Percentiles rank a stretch among this genome's conserved stretches.
Evolutionary conservation across 2,888 invertebrate genomes (phyloP).

Genomic region (Celastrina argiolus): DNA sequence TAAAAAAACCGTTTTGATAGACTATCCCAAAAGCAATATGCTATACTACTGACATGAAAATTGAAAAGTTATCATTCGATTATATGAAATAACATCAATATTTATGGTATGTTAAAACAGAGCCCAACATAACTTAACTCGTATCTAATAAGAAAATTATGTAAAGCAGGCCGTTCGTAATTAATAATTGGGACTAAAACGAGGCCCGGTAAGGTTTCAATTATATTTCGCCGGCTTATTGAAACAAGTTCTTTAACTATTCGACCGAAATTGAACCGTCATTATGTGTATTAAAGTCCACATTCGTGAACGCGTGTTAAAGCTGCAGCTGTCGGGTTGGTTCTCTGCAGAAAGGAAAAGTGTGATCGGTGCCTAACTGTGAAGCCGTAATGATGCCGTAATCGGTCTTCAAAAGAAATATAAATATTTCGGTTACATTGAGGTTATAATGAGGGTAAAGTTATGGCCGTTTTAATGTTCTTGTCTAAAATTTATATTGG

Average conservation of each 20-base stretch:
- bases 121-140: slow-evolving; percentile 62
- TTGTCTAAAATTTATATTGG: slow-evolving; percentile 19
- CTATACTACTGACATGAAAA: slow-evolving; percentile 46
- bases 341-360: slow-evolving; percentile 4
- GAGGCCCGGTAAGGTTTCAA: slow-evolving; percentile 34
- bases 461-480: slow-evolving; percentile 34
- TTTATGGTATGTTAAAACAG: slow-evolving; percentile 73
- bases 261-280: neutral
- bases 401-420: slow-evolving; percentile 33
- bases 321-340: neutral
- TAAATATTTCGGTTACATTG: slow-evolving; percentile 25
- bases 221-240: neutral
- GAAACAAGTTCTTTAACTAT: neutral
- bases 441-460: slow-evolving; percentile 35
- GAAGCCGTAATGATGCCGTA: slow-evolving; percentile 28
- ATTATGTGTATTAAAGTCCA: neutral
- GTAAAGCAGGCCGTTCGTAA: slow-evolving; percentile 67
- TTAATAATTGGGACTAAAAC: slow-evolving; percentile 66
- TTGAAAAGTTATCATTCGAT: slow-evolving; percentile 58
- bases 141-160: slow-evolving; percentile 73
- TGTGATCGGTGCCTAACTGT: slow-evolving; percentile 25
- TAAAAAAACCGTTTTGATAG: too few species aligned
- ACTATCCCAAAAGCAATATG: neutral
- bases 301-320: neutral
- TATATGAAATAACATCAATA: slow-evolving; percentile 53